Percentiles rank a stretch among this genome's conserved stretches.
Conservation (phyloP, 2,113 vertebrate genomes). For the Boleophthalmus pectinirostris region DNA sequence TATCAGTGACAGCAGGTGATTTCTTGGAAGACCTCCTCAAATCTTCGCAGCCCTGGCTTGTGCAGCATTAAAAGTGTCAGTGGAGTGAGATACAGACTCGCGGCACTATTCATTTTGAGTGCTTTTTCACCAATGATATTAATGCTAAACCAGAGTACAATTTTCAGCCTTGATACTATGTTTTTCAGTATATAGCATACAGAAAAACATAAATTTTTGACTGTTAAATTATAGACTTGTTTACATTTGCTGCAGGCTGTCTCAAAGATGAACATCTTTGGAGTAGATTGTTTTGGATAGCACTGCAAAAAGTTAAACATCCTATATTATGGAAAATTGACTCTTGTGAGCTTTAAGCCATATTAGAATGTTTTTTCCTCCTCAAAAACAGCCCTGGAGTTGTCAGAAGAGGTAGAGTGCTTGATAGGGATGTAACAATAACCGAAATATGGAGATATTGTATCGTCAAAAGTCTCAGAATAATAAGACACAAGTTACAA, state of each 20-base stretch:
- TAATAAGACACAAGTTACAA: too few relatives aligned
- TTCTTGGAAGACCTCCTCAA: slow-evolving; percentile 1
- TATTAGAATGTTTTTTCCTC: too few relatives aligned
- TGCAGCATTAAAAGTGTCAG: slow-evolving; percentile 1
- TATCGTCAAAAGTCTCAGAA: too few relatives aligned
- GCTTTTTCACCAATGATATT: slow-evolving; percentile 9
- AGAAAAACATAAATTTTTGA: too few relatives aligned
- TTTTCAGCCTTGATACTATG: background rate
- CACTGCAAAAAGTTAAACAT: too few relatives aligned
- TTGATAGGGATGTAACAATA: too few relatives aligned
- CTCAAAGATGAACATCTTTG: background rate
- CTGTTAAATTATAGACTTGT: background rate
- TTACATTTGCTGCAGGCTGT: background rate
- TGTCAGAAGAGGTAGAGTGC: too few relatives aligned
- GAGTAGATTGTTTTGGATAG: background rate
- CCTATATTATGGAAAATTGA: too few relatives aligned
- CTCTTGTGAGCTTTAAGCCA: too few relatives aligned
- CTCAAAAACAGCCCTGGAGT: too few relatives aligned
- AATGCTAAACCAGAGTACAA: slow-evolving; percentile 40
- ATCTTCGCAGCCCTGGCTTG: background rate
- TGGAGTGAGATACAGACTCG: background rate
- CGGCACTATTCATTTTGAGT: background rate
- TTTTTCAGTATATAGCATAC: background rate
- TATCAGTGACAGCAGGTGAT: background rate
- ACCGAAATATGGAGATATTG: too few relatives aligned